Conservation (phyloP, 2,888 invertebrate species). For the Torymus texanus region DNA sequence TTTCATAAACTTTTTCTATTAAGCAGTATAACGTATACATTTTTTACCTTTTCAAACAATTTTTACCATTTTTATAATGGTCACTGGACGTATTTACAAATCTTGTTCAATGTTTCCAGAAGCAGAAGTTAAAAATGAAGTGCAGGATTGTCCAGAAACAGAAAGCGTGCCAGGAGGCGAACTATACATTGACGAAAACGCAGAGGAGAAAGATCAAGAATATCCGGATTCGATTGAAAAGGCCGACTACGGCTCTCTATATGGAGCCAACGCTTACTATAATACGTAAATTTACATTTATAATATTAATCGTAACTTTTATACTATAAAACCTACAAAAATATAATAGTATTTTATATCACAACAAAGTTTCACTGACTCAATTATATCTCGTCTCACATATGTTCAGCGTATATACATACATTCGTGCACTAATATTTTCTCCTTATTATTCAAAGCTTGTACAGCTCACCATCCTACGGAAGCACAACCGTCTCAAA, state of each 20-base stretch:
- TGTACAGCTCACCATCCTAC: constrained; percentile 71
- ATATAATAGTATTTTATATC: too few species aligned
- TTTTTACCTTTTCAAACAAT: too few species aligned
- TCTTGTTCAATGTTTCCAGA: constrained; percentile 62
- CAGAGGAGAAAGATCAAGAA: constrained; percentile 72
- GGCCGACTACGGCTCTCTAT: constrained; percentile 70
- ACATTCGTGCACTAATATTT: background rate
- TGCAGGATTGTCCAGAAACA: constrained; percentile 72
- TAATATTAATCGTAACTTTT: too few species aligned
- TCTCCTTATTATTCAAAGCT: constrained; percentile 58
- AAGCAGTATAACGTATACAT: too few species aligned
- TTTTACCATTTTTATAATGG: too few species aligned
- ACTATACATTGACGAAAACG: constrained; percentile 72
- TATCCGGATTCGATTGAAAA: constrained; percentile 72
- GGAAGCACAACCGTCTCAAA: constrained; percentile 69
- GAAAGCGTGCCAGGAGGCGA: constrained; percentile 71
- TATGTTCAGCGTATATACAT: too few species aligned
- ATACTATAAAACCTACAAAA: too few species aligned
- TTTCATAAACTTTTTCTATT: too few species aligned
- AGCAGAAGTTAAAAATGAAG: constrained; percentile 73
- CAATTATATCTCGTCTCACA: too few species aligned
- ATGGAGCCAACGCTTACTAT: constrained; percentile 71
- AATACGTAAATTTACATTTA: constrained; percentile 64
- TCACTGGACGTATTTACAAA: too few species aligned
- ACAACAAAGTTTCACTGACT: too few species aligned